Base-by-base conservation (phyloP, 1,140 invertebrate species). In the Drosophila ogumai region DNA sequence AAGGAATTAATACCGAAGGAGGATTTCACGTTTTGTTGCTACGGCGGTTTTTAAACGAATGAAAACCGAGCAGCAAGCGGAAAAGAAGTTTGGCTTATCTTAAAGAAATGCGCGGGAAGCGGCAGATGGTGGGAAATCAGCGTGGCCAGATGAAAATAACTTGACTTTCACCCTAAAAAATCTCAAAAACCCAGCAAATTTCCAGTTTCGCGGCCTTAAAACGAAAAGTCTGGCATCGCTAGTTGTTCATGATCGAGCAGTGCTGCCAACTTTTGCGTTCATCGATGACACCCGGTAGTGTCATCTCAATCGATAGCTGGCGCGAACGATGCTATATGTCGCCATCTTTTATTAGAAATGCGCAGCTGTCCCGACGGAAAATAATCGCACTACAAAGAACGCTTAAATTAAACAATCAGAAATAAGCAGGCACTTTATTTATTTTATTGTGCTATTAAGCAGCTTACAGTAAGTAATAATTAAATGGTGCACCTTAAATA, bases 261-360 rank as follows among this genome's bases (percentile, higher is more conserved):
- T 0, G 25, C 5, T 28, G 25, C 25, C 25, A 28, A 5, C 5
- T 28, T 6, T 6, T 28, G 12, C 3, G n/a, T n/a, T 8, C n/a
- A 17, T 17, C 19, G 12, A 34, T 36, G 13, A n/a, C 32, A 31
- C 12, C 31, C 65, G 56, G 32, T 60, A 60, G 34, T 54, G 19
- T 7, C 17, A 54, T 22, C 50, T 8, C 40, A 12, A 36, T 12
- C 59, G 47, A 60, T 50, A 60, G 1, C 46, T 34, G 32, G n/a
- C 46, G 32, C 31, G 54, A 59, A 50, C 41, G 61, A 67, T 76
- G 75, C 75, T 43, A 56, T 13, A 66, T 75, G 76, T 69, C 87
- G 88, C 88, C 87, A 91, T 91, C 87, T 91, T 91, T 88, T 74
- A 82, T 82, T 82, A 64, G 76, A 82, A 82, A 61, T 71, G 46